Conservation (phyloP, 1,140 invertebrate genomes). For the Pogonomyrmex barbatus region DNA sequence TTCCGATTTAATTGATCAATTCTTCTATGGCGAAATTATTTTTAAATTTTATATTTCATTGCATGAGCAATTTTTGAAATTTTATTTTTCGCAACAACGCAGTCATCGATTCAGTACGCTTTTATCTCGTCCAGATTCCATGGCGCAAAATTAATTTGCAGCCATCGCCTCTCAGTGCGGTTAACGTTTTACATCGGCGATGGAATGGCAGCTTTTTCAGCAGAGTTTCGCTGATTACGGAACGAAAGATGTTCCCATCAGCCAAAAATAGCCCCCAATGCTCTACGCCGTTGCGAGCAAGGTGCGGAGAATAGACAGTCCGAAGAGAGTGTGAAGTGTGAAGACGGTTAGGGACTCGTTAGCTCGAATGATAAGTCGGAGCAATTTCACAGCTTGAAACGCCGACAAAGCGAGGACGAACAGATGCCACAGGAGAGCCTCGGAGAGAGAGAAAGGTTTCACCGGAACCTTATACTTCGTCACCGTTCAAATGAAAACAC, state of each 20-base stretch:
- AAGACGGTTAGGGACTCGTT: constrained; percentile 83
- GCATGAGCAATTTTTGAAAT: constrained; percentile 49
- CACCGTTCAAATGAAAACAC: constrained; percentile 65
- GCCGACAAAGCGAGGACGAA: constrained; percentile 76
- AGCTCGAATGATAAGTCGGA: constrained; percentile 85
- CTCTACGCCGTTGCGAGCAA: constrained; percentile 74
- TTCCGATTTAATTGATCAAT: constrained; percentile 51
- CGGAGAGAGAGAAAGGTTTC: constrained; percentile 56
- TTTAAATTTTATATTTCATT: constrained; percentile 59
- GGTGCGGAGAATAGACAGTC: constrained; percentile 72
- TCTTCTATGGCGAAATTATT: constrained; percentile 36
- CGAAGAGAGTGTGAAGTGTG: constrained; percentile 79
- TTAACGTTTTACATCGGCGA: constrained; percentile 21
- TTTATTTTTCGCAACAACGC: constrained; percentile 53
- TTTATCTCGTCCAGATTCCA: constrained; percentile 51
- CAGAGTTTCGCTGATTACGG: constrained; percentile 5
- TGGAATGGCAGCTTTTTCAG: constrained; percentile 9
- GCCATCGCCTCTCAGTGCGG: constrained; percentile 26
- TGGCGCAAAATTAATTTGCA: constrained; percentile 49
- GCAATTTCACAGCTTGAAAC: constrained; percentile 81
- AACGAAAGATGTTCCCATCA: not conserved
- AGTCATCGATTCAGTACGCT: constrained; percentile 33
- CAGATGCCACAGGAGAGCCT: constrained; percentile 64
- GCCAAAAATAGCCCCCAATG: constrained; percentile 46
- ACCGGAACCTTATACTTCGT: constrained; percentile 65